Evolutionary conservation across 2,888 invertebrate genomes (phyloP), one percentile per base, ranked within the genome.

Genomic region (Xestobium rufovillosum): DNA sequence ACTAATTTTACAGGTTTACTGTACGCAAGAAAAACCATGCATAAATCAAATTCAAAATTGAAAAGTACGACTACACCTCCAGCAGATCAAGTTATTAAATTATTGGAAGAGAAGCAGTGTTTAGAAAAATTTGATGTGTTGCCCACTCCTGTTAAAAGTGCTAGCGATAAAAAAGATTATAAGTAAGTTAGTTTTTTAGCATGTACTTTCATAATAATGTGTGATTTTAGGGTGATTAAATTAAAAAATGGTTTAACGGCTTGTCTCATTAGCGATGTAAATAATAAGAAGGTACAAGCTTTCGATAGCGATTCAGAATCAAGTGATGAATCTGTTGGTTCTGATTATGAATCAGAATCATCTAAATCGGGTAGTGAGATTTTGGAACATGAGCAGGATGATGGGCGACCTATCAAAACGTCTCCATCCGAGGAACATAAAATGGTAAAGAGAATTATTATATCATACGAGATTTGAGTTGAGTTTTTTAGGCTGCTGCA

Each of bases 111-210:
- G 23, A 19, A 19, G 6, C 23, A 19, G 23, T 6, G n/a, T 19
- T 6, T 8, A 6, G 23, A 25, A 4, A 48, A 44, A 36, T 55
- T 59, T 40, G 51, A 59, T 46, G 51, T 57, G 12, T 45, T 66
- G 27, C 47, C 52, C 14, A 64, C 68, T 45, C 86, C 87, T 6
- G 70, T 75, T 19, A 83, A 85, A 65, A 84, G 86, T 32, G 72
- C 72, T 36, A 78, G 77, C 47, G 88, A 88, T 63, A 80, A 80
- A 58, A 88, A 87, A 58, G 67, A 78, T 38, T 87, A 87, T 59
- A 83, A 76, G 84, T 84, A 50, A 48, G 45, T 46, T 41, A 14
- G 11, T 9, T 3, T 19, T 28, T 17, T 30, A 12, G 15, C 17
- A 31, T 23, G 27, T 27, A 28, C 17, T 15, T n/a, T 30, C 14